Base-by-base conservation (phyloP, 2,888 invertebrate genomes). In the Pseudoips prasinana region DNA sequence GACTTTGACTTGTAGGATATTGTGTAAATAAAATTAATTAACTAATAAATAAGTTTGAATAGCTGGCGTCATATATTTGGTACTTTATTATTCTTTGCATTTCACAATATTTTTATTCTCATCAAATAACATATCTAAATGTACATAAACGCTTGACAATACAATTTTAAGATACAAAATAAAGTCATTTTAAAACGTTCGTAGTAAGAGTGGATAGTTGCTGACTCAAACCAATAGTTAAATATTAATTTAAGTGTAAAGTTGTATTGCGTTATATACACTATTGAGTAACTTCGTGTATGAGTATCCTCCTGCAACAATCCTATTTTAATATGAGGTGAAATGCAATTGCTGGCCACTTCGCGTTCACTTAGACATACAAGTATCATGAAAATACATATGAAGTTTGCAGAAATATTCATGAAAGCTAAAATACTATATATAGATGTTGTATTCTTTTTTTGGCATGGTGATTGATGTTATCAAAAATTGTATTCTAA, bases 121-220 rank as follows among this genome's bases (percentile, higher is more conserved):
- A 80, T 78, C 73, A 83, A 81, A 74, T 77, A 74, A 88, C 87
- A 88, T 87, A 87, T 87, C 87, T 84, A 74, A 74, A 64, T 83
- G 83, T 86, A 85, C 44, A 85, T 84, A 81, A 83, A 83, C 70
- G 87, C 86, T 87, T 88, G 87, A 88, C 87, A 87, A 87, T 86
- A 87, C 86, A 56, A 74, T 67, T 71, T 73, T 79, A 81, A 79
- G 70, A 71, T 77, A 76, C 64, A 68, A 62, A 51, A 56, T 60
- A 60, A 66, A 58, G 51, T 58, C 63, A 57, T 63, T 64, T 55
- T 64, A 64, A 60, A 55, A 50, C 64, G 48, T 65, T 57, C 57
- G 52, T 58, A 52, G 47, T 44, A 36, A 46, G 45, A 51, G 52
- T 56, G 59, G 49, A 54, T 44, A 54, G 55, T 57, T 58, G 52